phyloP scores from a whole-genome alignment of 2,888 invertebrate species.

The Furcula furcula region DNA sequence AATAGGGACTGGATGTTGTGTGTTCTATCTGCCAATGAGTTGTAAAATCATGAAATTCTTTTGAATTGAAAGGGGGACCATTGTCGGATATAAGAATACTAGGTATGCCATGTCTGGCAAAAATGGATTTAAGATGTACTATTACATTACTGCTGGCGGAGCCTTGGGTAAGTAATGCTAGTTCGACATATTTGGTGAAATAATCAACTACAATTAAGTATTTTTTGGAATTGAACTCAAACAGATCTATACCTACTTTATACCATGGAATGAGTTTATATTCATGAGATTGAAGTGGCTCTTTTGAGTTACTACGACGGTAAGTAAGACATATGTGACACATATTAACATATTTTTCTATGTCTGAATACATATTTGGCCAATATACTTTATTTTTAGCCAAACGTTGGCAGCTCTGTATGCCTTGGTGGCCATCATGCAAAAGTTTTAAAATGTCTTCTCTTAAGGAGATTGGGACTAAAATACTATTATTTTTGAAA shows the following conservation, averaged over 20 bases:
- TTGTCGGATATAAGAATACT: constrained; percentile 1
- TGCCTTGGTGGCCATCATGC: neutral
- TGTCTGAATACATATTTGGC: neutral
- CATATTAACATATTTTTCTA: neutral
- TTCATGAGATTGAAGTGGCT: neutral
- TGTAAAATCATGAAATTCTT: constrained; percentile 2
- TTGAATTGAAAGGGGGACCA: constrained; percentile 7
- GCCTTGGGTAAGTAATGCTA: neutral
- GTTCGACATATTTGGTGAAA: neutral
- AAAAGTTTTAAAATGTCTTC: neutral
- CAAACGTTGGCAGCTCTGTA: neutral
- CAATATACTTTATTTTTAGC: neutral
- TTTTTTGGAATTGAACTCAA: neutral
- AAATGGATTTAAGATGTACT: neutral
- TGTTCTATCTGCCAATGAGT: constrained; percentile 3
- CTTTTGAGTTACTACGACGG: neutral
- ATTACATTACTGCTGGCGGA: neutral
- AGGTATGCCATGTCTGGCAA: neutral
- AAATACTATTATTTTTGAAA: neutral
- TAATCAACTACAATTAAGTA: neutral
- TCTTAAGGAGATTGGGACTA: neutral
- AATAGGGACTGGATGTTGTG: constrained; percentile 4
- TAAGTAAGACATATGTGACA: neutral
- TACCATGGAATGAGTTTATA: neutral
- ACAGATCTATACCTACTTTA: neutral